Evolutionary conservation across 30 jellyfish, hydroid and myxozoan genomes (phyloP), one percentile per base, ranked within the genome.

Genomic region (Kudoa iwatai): DNA sequence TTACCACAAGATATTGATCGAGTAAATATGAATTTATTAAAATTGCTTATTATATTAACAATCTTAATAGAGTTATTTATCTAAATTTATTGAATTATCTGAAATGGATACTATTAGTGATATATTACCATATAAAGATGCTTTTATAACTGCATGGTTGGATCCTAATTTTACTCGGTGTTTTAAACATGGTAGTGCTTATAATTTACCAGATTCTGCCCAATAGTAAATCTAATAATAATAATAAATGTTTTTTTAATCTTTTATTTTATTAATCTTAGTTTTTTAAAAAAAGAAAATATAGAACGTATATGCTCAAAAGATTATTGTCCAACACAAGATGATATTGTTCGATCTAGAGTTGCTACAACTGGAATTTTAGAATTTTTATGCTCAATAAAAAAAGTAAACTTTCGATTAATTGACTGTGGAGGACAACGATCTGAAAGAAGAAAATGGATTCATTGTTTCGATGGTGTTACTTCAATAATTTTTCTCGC

Each of bases 301-400:
- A 26, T 71, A 18, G 59, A 49, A n/a, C 40, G 92, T 33, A 71
- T 71, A 45, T 68, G 83, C 13, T 60, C 86, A 23, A 59, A 77
- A 1, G 51, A 48, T 25, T 71, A 48, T 38, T 65, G 60, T 15
- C 92, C 92, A 2, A 47, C 46, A 32, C 77, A 59, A 39, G 86
- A 71, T 40, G 92, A 71, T 60, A 86, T 71, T n/a, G 32, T 71
- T 20, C 61, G 92, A 25, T 86, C 92, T 15, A 61, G 92, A 25
- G 79, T 86, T 12, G 86, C 92, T 13, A 71, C 92, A 3, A 71
- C 92, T 7, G 92, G 92, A 7, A 71, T 71, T 25, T 53, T 71
- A 47, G 92, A 71, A 46, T 71, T 9, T 38, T 38, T 30, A 30
- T 7, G 9, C n/a, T 30, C 38, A 30, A 30, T 30, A 30, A 30